phyloP scores from a whole-genome alignment of 2,797 vertebrate genomes.

The Muscicapa striata region DNA sequence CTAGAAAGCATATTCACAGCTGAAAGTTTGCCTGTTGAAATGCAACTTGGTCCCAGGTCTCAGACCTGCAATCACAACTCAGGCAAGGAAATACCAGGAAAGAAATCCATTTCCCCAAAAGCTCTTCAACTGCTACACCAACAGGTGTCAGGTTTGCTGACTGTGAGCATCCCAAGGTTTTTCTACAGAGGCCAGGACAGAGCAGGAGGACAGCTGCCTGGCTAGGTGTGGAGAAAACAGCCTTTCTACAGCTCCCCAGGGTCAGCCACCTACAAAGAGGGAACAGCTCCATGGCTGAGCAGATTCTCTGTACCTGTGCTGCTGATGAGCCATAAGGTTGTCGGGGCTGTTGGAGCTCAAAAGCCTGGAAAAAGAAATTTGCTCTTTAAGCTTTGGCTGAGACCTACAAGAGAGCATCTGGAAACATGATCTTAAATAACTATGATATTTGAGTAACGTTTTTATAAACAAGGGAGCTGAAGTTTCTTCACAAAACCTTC shows the following conservation, averaged over 20 bases:
- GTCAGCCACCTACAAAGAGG: neutral
- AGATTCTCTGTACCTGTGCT: neutral
- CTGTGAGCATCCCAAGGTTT: neutral
- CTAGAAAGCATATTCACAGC: neutral
- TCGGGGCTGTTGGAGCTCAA: neutral
- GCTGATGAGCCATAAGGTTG: neutral
- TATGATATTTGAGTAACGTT: neutral
- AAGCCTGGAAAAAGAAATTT: neutral
- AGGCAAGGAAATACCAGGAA: neutral
- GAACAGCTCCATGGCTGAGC: neutral
- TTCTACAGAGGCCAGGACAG: neutral
- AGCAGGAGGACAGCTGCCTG: neutral
- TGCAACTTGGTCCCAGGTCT: neutral
- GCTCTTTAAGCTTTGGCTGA: neutral
- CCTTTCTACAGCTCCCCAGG: neutral
- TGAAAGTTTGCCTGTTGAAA: neutral
- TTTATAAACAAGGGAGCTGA: neutral
- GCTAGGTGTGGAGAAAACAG: neutral
- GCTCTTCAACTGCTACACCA: neutral
- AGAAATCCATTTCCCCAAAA: neutral
- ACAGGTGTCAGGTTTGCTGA: neutral
- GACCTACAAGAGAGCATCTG: neutral
- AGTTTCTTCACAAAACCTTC: neutral
- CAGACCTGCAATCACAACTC: accelerated
- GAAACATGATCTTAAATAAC: neutral